Conservation (phyloP, 2,888 invertebrate genomes). For the Stenchaetothrips biformis region DNA sequence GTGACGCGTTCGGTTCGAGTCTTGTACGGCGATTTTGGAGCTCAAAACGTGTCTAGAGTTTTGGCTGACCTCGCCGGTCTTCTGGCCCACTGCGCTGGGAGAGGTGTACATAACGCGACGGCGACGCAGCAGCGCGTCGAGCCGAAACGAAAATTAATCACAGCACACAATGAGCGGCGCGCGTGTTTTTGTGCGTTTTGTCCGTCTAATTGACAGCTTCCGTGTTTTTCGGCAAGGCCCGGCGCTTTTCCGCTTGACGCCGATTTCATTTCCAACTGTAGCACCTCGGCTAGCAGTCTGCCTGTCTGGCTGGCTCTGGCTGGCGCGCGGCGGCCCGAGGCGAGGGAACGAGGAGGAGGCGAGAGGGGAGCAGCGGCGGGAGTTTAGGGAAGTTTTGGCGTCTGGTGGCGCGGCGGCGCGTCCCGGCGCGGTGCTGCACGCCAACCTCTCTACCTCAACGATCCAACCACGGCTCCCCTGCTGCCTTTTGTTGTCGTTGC, state of each 20-base stretch:
- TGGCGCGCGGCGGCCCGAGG: no score
- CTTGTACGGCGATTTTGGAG: no score
- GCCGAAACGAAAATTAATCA: not conserved
- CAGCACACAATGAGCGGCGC: not conserved
- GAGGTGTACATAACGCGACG: not conserved
- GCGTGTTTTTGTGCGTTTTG: not conserved
- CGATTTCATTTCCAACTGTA: no score
- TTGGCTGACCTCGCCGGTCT: no score
- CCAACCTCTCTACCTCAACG: not conserved
- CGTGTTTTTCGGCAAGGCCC: not conserved
- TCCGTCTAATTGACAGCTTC: not conserved
- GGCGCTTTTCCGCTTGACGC: not conserved
- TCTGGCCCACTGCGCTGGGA: no score
- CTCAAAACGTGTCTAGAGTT: no score
- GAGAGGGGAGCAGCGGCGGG: not conserved
- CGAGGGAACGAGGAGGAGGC: not conserved
- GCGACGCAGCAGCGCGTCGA: not conserved
- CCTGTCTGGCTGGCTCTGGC: no score
- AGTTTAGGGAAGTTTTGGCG: conserved; percentile 6
- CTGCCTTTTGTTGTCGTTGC: no score
- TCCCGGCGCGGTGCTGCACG: not conserved
- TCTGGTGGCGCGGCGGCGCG: not conserved
- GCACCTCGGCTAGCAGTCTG: no score
- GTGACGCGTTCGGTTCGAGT: no score
- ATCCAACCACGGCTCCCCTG: no score